Evolutionary conservation across 2,888 invertebrate genomes (phyloP).

Genomic region (Odontothrips loti): DNA sequence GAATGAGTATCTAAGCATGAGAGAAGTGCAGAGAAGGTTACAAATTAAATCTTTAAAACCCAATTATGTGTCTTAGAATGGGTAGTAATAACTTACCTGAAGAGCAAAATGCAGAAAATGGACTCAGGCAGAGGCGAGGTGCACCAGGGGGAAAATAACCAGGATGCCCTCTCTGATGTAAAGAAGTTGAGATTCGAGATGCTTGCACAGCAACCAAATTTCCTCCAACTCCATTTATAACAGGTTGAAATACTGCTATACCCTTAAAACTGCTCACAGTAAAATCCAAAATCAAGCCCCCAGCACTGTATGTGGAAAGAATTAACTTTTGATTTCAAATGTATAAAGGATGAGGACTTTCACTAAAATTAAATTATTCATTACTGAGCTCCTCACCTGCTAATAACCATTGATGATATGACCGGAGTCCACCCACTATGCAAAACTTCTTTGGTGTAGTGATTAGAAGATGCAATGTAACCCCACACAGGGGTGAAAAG

Average conservation of each 20-base stretch:
- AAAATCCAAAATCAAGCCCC: conserved; percentile 68
- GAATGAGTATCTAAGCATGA: conserved; percentile 56
- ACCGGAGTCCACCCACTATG: conserved; percentile 74
- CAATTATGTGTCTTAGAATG: too few species aligned
- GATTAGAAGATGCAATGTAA: conserved; percentile 65
- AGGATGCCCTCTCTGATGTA: conserved; percentile 61
- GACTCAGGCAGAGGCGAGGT: not conserved
- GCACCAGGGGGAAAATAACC: conserved; percentile 56
- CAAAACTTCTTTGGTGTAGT: conserved; percentile 64
- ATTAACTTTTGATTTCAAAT: not conserved
- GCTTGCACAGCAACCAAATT: conserved; percentile 76
- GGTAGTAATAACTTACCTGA: not conserved
- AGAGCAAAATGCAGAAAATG: not conserved
- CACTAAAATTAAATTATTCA: not conserved
- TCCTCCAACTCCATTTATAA: conserved; percentile 77
- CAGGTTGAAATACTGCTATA: conserved; percentile 76
- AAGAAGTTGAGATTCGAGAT: conserved; percentile 67
- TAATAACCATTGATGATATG: conserved; percentile 72
- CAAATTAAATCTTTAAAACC: too few species aligned
- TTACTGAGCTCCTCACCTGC: conserved; percentile 49
- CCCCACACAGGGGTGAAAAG: conserved; percentile 67
- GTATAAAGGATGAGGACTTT: too few species aligned
- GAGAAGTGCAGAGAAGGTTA: conserved; percentile 24
- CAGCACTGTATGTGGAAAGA: conserved; percentile 50
- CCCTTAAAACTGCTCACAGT: conserved; percentile 64